A percentile compares a stretch with the other conserved stretches of the same genome.
phyloP scores from a whole-genome alignment of 2,888 invertebrate genomes.

The Nymphalis urticae region DNA sequence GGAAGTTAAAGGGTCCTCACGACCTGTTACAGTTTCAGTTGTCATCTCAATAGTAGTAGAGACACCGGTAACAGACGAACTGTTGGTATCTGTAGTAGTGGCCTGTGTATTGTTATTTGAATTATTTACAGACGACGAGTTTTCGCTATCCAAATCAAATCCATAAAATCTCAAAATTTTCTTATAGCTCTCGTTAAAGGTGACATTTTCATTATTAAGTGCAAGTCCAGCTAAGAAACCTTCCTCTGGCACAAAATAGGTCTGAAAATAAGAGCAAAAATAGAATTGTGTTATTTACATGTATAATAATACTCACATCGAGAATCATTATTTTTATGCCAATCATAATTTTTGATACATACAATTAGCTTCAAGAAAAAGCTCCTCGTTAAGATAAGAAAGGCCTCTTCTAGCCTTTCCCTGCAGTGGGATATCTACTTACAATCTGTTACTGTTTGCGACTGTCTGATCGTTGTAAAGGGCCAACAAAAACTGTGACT shows the following conservation, averaged over 20 bases:
- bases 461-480: too few species aligned
- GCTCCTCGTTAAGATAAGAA: too few species aligned
- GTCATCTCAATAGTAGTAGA: constrained; percentile 39
- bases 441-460: too few species aligned
- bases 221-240: constrained; percentile 91
- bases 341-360: not conserved
- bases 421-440: too few species aligned
- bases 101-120: constrained; percentile 42
- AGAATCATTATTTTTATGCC: not conserved
- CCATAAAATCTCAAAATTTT: constrained; percentile 89
- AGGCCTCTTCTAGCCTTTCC: too few species aligned
- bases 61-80: constrained; percentile 39
- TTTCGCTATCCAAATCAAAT: constrained; percentile 85
- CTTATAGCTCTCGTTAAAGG: constrained; percentile 87
- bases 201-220: constrained; percentile 89
- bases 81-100: constrained; percentile 36
- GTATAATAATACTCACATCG: too few species aligned
- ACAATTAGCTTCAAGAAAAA: too few species aligned
- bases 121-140: constrained; percentile 44
- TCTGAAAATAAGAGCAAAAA: constrained; percentile 76
- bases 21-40: constrained; percentile 45
- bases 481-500: too few species aligned
- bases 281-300: not conserved
- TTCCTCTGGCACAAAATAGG: constrained; percentile 90
- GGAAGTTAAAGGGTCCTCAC: constrained; percentile 48